Base-by-base conservation (phyloP, 2,113 vertebrate genomes). In the Neomonachus schauinslandi region DNA sequence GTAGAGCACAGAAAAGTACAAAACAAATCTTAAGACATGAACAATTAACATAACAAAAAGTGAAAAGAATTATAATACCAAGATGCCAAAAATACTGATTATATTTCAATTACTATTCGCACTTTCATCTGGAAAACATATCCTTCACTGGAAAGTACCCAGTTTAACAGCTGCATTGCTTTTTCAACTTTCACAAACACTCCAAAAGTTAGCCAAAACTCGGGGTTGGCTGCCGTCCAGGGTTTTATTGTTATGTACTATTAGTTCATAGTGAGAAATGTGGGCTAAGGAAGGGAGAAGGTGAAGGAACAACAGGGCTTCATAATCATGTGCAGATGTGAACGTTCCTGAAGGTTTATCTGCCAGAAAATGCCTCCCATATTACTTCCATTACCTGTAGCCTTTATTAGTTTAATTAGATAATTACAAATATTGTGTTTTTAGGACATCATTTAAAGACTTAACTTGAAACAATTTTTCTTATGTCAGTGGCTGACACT, bases 211-310 rank as follows among this genome's bases (percentile, higher is more conserved):
- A 95, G 96, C 98, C 98, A 99, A 97, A 98, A 87, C 69, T 97
- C 97, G 94, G 95, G 24, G 46, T 93, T 99, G 99, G 99, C 98
- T 71, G 79, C 9, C 55, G 24, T 90, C 98, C 99, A 98, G 91
- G 84, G 31, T 76, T 98, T 98, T 98, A 98, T 98, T 98, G 98
- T 99, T 93, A 98, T 97, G 98, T 97, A 98, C 98, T 96, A 98
- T 99, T 98, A 98, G 97, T 98, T 98, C 98, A 94, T 53, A 98
- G 98, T 95, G 98, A 99, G 98, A 99, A 98, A 98, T 93, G 97
- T 91, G 97, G 98, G 85, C 97, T 96, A 83, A 96, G 91, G 96
- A 88, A 92, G 21, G 61, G 31, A 51, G 72, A 90, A 90, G 95
- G 91, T 31, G 4, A 96, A 97, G 97, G 65, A 82, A 92, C 86